Base-by-base conservation (phyloP, 2,888 invertebrate species). In the Idaea aversata region DNA sequence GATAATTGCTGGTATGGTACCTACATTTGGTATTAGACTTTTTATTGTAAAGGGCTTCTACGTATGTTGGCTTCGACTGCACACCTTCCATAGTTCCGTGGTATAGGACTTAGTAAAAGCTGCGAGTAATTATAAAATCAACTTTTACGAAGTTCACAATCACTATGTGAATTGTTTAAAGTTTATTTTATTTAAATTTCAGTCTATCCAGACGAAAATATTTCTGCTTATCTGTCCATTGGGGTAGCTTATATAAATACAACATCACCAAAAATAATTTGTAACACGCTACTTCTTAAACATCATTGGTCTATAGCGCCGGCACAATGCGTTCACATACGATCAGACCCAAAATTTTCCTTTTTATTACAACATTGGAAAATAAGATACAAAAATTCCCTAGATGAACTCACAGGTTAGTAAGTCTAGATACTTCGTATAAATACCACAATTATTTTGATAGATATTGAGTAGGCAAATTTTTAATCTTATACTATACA, bases 301-400 rank as follows among this genome's bases (percentile, higher is more conserved):
- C 66, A 67, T 4, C 71, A 65, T 0, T 89, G 89, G 90, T 89
- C 89, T 0, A 57, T 84, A 3, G 80, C 82, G 0, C 83, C 89
- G 0, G 89, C 78, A 0, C 86, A 86, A 65, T 89, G 88, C 67
- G 79, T 81, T 0, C 74, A 83, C 0, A 81, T 83, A 66, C 74
- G 81, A 36, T 74, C 80, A 0, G 80, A 88, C 4, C 87, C 90
- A 0, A 79, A 81, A 2, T 67, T 87, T 69, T 72, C 78, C 0
- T 15, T 74, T 38, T 70, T 77, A 36, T 60, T 87, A 13, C 69
- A 71, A 0, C 36, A 59, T 0, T 90, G 89, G 89, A 74, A 66
- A 59, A 75, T 88, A 60, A 79, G 73, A 62, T 88, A 87, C 65
- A 77, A 66, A 66, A 57, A 65, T 61, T 63, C 16, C 57, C 62